These are phyloP conservation scores for Halcyon senegalensis DNA, from an alignment of 2,113 vertebrate genomes.

Conservation along the genomic window DNA sequence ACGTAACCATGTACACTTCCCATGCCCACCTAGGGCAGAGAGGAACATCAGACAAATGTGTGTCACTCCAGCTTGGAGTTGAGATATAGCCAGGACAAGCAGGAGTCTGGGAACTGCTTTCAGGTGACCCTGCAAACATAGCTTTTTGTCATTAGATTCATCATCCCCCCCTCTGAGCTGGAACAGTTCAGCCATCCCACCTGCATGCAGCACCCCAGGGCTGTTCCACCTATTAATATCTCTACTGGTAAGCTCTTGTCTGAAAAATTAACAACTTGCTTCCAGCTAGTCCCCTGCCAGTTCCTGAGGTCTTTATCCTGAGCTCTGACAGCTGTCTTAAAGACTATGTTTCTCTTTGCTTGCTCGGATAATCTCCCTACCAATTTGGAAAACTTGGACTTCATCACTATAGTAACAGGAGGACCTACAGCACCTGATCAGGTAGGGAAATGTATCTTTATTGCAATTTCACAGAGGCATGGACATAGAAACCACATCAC, in stretches of 20 bases:
- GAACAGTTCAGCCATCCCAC: not conserved
- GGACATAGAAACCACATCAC: not conserved
- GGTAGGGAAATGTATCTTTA: not conserved
- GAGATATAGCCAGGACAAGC: rapidly evolving
- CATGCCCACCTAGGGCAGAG: not conserved
- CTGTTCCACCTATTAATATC: not conserved
- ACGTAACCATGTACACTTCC: not conserved
- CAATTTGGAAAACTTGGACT: not conserved
- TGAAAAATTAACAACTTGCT: not conserved
- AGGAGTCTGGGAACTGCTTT: not conserved
- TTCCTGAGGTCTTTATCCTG: not conserved
- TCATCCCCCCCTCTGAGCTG: not conserved
- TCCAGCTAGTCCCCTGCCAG: not conserved
- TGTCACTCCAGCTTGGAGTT: not conserved
- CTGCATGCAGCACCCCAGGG: rapidly evolving
- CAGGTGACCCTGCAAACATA: not conserved
- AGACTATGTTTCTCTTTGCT: not conserved
- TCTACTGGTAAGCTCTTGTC: not conserved
- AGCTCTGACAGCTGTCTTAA: not conserved
- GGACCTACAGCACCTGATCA: not conserved
- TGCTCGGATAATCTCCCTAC: not conserved
- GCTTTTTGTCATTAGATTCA: not conserved
- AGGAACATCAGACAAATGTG: rapidly evolving
- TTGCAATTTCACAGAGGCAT: not conserved
- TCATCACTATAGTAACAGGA: not conserved